Conservation (phyloP, 2,113 vertebrate species). For the Pipa parva region DNA sequence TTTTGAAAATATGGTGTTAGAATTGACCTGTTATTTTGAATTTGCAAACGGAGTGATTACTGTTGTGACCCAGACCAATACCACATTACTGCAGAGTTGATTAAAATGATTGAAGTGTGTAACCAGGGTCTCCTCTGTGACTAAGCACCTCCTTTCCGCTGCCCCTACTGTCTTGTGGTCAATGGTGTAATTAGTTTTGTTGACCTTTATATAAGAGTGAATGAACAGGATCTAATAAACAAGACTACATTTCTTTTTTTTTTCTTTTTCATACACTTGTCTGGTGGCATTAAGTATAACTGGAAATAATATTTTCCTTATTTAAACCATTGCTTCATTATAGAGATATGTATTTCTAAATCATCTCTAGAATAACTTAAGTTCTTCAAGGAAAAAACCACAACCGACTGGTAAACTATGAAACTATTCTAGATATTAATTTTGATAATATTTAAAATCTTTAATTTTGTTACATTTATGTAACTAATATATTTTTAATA, state of each 20-base stretch:
- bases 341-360: too few relatives aligned
- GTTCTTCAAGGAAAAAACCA: too few relatives aligned
- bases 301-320: not conserved
- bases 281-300: conserved; percentile 6
- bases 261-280: conserved; percentile 17
- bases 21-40: conserved; percentile 27
- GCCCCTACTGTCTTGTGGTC: conserved; percentile 29
- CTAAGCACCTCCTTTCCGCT: conserved; percentile 25
- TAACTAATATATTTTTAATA: too few relatives aligned
- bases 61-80: conserved; percentile 30
- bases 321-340: not conserved
- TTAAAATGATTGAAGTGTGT: conserved; percentile 41
- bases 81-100: conserved; percentile 34
- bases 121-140: conserved; percentile 15
- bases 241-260: too few relatives aligned
- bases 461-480: not conserved
- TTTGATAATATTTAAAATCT: not conserved
- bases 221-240: conserved; percentile 34
- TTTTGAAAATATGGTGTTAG: conserved; percentile 6
- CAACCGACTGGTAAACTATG: too few relatives aligned
- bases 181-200: conserved; percentile 41
- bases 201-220: conserved; percentile 33
- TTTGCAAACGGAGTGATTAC: conserved; percentile 30
- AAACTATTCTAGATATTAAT: not conserved
- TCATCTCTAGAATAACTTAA: too few relatives aligned